Percentiles rank a stretch among this genome's conserved stretches.
Evolutionary conservation across 2,888 invertebrate genomes (phyloP).

Genomic region (Cyrtodaria siliqua): DNA sequence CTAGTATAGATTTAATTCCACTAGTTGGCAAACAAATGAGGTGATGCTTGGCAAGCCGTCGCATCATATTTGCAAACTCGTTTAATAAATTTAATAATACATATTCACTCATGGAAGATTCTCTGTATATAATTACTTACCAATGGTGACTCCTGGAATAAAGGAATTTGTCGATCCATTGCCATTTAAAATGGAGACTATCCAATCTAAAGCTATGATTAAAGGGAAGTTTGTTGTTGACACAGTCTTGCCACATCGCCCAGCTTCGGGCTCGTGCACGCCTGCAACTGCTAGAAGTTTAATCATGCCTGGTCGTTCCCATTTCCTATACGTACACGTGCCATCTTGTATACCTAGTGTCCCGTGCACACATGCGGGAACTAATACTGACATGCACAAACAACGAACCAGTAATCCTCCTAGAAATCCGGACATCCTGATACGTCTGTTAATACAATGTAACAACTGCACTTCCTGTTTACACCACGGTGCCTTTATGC

Average conservation of each 20-base stretch:
- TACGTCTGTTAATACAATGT: too few species aligned
- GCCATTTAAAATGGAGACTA: constrained; percentile 36
- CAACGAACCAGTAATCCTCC: too few species aligned
- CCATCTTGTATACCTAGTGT: constrained; percentile 27
- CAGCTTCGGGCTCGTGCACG: constrained; percentile 34
- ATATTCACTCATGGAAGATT: too few species aligned
- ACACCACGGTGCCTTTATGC: too few species aligned
- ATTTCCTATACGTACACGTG: constrained; percentile 41
- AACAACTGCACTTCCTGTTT: too few species aligned
- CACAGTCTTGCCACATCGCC: constrained; percentile 31
- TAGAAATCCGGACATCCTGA: too few species aligned
- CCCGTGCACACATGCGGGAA: background rate
- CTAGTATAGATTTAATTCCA: too few species aligned
- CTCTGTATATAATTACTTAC: constrained; percentile 15
- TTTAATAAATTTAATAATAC: too few species aligned
- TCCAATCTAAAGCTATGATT: constrained; percentile 47
- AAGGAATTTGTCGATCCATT: constrained; percentile 14
- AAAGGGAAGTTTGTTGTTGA: constrained; percentile 32
- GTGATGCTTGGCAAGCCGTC: constrained; percentile 24
- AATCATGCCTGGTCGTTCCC: constrained; percentile 33
- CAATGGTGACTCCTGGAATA: constrained; percentile 42
- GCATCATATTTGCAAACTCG: too few species aligned
- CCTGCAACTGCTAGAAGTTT: constrained; percentile 48
- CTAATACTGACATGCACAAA: background rate
- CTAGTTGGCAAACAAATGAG: constrained; percentile 18